phyloP scores from a whole-genome alignment of 1,140 invertebrate species.

The Zelostemma sp. region DNA sequence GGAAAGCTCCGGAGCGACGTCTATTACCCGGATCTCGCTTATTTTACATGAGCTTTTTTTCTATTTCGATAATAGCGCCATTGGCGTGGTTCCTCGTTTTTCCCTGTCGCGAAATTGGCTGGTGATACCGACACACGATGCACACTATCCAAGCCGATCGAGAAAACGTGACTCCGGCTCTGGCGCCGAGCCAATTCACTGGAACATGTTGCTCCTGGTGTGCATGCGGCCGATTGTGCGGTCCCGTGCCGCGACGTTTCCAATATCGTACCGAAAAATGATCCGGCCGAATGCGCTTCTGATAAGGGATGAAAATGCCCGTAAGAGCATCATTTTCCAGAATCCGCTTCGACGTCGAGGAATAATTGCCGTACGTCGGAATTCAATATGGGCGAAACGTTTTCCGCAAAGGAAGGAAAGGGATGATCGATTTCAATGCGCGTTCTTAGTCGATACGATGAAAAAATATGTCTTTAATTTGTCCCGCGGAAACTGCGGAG shows the following conservation, averaged over 20 bases:
- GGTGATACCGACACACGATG: slow-evolving; percentile 7
- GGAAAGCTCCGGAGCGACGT: too few species aligned
- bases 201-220: slow-evolving; percentile 35
- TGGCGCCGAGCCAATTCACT: slow-evolving; percentile 36
- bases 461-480: too few species aligned
- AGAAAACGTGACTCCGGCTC: slow-evolving; percentile 37
- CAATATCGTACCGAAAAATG: slow-evolving; percentile 27
- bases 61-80: background rate
- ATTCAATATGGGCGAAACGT: too few species aligned
- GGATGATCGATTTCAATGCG: too few species aligned
- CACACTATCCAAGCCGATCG: slow-evolving; percentile 33
- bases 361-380: too few species aligned
- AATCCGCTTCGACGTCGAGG: too few species aligned
- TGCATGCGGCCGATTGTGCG: slow-evolving; percentile 33
- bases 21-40: too few species aligned
- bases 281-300: slow-evolving; percentile 19
- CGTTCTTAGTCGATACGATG: too few species aligned
- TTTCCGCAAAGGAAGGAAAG: too few species aligned
- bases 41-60: background rate
- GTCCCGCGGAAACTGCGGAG: too few species aligned
- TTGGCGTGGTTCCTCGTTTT: background rate
- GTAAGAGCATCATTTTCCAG: too few species aligned
- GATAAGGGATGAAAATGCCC: slow-evolving; percentile 14
- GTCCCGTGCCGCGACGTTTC: slow-evolving; percentile 27
- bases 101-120: slow-evolving; percentile 3